These are phyloP conservation scores for Paramormyrops hopkinsi DNA, from an alignment of 2,797 vertebrate genomes.

Conservation along the genomic window DNA sequence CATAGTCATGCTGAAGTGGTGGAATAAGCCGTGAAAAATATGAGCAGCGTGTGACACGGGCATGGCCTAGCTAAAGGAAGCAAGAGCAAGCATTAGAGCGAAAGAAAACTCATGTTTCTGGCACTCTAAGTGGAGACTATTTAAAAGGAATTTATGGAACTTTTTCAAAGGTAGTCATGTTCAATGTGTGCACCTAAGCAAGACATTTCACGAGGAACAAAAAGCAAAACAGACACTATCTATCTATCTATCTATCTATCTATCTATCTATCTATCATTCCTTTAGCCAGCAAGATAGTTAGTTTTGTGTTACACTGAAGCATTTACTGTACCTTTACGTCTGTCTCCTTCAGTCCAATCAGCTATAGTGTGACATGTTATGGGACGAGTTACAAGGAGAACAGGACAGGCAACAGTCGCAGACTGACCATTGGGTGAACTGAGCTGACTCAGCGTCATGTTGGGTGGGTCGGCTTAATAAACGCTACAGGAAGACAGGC, in stretches of 20 bases:
- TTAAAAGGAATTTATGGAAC: background rate
- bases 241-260: background rate
- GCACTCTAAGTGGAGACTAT: background rate
- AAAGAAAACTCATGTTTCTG: background rate
- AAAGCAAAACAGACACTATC: background rate
- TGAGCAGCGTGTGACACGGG: background rate
- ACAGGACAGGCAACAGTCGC: background rate
- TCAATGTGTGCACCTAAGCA: background rate
- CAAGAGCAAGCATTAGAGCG: background rate
- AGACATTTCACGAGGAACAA: background rate
- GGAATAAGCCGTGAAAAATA: background rate
- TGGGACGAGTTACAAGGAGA: background rate
- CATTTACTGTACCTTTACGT: slow-evolving; percentile 78
- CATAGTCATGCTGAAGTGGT: background rate
- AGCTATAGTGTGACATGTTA: slow-evolving; percentile 56
- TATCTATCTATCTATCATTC: background rate
- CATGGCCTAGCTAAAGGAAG: background rate
- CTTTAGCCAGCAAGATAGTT: background rate
- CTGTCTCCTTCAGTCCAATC: slow-evolving; percentile 95
- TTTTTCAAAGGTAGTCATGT: background rate
- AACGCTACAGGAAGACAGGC: background rate
- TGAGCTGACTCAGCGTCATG: background rate
- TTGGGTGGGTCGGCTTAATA: background rate
- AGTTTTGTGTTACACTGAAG: slow-evolving; percentile 43
- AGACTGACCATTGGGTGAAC: background rate